Evolutionary conservation across 2,113 vertebrate species (phyloP).

Genomic region (Callaeas wilsoni): DNA sequence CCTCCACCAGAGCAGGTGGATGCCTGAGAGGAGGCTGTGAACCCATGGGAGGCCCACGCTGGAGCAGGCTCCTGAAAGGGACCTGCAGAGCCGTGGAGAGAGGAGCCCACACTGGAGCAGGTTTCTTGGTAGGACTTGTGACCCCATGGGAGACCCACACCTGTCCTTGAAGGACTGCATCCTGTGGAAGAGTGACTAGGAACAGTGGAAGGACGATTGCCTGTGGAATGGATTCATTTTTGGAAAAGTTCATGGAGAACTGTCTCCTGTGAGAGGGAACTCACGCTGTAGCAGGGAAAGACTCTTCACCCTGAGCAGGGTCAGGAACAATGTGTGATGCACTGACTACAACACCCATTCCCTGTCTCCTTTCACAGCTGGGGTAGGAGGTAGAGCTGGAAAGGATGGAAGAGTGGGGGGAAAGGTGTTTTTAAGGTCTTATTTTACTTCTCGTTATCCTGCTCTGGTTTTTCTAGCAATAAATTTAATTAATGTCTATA

Average conservation of each 20-base stretch:
- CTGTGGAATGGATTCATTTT: no score
- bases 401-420: neutral
- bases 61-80: neutral
- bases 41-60: neutral
- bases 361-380: neutral
- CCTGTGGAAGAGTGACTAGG: neutral
- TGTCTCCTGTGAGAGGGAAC: neutral
- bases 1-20: no score
- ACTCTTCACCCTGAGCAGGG: neutral
- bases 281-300: neutral
- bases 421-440: neutral
- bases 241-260: neutral
- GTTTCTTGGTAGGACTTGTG: neutral
- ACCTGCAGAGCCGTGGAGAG: neutral
- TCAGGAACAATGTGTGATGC: neutral
- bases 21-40: neutral
- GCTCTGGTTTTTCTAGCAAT: neutral
- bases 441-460: neutral
- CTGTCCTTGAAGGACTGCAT: neutral
- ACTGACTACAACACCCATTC: neutral
- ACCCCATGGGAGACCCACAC: no score
- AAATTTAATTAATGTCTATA: neutral
- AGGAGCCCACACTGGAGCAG: neutral
- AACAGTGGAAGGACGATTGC: neutral
- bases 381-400: neutral